Evolutionary conservation across 2,888 invertebrate species (phyloP), one percentile per base, ranked within the genome.

Genomic region (Drosophila picticornis): DNA sequence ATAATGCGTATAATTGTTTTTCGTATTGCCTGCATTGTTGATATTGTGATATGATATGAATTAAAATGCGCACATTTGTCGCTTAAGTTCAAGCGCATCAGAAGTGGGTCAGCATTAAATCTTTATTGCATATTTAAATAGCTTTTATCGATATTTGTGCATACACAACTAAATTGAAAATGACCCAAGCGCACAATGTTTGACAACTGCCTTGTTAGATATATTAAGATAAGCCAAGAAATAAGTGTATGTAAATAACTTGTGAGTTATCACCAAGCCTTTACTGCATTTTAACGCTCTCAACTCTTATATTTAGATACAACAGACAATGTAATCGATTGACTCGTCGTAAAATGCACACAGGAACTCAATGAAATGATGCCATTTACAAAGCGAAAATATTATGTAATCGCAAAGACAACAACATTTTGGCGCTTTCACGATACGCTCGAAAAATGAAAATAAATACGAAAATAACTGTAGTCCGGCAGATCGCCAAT

Each of bases 391-490:
- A 81, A 66, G 67, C 78, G 81, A 46, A 60, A 36, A 51, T 50
- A 73, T 88, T 83, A 82, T 69, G 82, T 55, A 85, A 88, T 59
- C 27, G 31, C 56, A 43, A 40, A 57, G 22, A 51, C 65, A 80
- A 60, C 43, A 61, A 58, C 61, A 56, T 36, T 61, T 66, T 56
- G 56, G 53, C 66, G 72, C 88, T 85, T 88, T 88, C 88, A 83
- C 88, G 84, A 81, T 70, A 88, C 88, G 83, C 85, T 85, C 77
- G 81, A 77, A 65, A 75, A 70, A 75, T 74, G 66, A 72, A 83
- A 72, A 83, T 76, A 81, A 83, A 75, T 67, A 73, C 72, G 27
- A 43, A 43, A 67, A 74, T 50, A 72, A 76, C 55, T 72, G 80
- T 81, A 81, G 81, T 51, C 76, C 81, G 73, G 84, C 77, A 75